Conservation (phyloP, 1,140 invertebrate genomes). For the Nylanderia fulva region DNA sequence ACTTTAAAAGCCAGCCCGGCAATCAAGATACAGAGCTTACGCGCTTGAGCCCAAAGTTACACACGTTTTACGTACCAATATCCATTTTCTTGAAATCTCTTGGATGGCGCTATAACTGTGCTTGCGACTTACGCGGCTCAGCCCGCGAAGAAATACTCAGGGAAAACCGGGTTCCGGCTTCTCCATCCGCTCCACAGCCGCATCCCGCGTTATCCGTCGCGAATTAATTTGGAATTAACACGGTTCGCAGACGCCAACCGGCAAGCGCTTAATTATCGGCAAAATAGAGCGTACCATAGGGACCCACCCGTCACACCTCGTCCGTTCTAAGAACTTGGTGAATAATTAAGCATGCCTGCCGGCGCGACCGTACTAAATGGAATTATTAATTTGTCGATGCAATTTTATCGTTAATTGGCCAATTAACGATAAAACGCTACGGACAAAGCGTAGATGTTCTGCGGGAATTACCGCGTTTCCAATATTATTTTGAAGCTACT, state of each 20-base stretch:
- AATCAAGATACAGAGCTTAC: conserved; percentile 64
- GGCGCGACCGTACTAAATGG: conserved; percentile 59
- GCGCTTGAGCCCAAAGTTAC: conserved; percentile 66
- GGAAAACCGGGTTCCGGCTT: not conserved
- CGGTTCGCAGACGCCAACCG: conserved; percentile 27
- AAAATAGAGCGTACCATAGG: conserved; percentile 41
- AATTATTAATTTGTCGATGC: conserved; percentile 73
- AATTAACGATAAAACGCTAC: conserved; percentile 50
- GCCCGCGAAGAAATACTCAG: conserved; percentile 36
- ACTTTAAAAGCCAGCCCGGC: conserved; percentile 68
- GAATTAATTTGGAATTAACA: conserved; percentile 46
- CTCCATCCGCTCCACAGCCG: not conserved
- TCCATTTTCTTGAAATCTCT: conserved; percentile 63
- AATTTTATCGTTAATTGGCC: conserved; percentile 61
- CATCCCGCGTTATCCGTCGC: not conserved
- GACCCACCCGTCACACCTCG: conserved; percentile 45
- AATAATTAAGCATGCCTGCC: conserved; percentile 64
- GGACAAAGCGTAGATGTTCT: not conserved
- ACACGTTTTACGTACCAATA: conserved; percentile 65
- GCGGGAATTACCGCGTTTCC: conserved; percentile 5
- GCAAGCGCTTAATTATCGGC: conserved; percentile 59
- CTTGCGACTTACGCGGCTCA: conserved; percentile 43
- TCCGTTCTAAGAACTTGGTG: conserved; percentile 61
- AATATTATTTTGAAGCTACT: conserved; percentile 26
- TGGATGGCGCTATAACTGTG: conserved; percentile 27